Evolutionary conservation across 1,140 invertebrate species (phyloP), one percentile per base, ranked within the genome.

Genomic region (Neelides sp.): DNA sequence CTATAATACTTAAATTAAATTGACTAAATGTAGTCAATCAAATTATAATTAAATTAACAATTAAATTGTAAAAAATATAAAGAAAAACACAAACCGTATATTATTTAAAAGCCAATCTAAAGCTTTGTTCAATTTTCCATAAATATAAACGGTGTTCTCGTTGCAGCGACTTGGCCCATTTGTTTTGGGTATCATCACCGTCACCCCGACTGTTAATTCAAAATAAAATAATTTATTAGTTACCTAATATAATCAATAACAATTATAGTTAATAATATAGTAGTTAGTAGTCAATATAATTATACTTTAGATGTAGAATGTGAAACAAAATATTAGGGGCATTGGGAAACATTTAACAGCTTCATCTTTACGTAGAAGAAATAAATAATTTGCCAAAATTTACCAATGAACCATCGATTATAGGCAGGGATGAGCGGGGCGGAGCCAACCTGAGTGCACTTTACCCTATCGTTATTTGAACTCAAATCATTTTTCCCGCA

Each of bases 41-140:
- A 7, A n/a, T 7, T n/a, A n/a, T 10, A 39, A n/a, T 10, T 39
- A 7, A 10, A 39, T 5, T 7, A 39, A 17, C 17, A 12, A 17
- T 39, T 7, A 10, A 7, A 39, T 10, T 7, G 12, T 39, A 10
- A 7, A 5, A 17, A 7, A 39, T 39, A n/a, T n/a, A n/a, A n/a
- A n/a, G n/a, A n/a, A n/a, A n/a, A n/a, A n/a, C n/a, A n/a, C n/a
- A n/a, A n/a, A n/a, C n/a, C n/a, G n/a, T 17, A 39, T 2, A 32
- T 47, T 46, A n/a, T 34, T 10, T 13, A 40, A 24, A 28, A 52
- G 39, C 44, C 48, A 51, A 37, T 44, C 49, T 0, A 51, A 12
- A 22, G 32, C 15, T 34, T 34, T 19, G 5, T 22, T 19, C 8
- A 51, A 4, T 36, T 35, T 15, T 19, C 32, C 49, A 17, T 44